These are phyloP conservation scores for Xiphophorus couchianus DNA, from an alignment of 2,113 vertebrate species.

Conservation along the genomic window DNA sequence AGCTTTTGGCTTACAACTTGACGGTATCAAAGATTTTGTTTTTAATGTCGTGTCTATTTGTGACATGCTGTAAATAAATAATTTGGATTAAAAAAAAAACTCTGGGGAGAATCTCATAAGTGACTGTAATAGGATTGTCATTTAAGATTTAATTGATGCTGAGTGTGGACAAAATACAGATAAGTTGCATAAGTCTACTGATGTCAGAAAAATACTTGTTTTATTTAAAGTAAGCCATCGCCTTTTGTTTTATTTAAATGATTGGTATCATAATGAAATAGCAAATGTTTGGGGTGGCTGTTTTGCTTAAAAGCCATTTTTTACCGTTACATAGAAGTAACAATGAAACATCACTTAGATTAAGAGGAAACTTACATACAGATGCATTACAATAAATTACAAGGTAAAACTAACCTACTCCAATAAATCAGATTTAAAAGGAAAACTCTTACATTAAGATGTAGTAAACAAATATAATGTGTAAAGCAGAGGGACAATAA, in stretches of 20 bases:
- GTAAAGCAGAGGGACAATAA: no score
- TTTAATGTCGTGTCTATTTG: not conserved
- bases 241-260: no score
- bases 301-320: no score
- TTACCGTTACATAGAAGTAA: not conserved
- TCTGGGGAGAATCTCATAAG: no score
- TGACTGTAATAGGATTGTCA: not conserved
- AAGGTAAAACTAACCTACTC: no score
- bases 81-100: no score
- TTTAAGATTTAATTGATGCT: not conserved
- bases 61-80: not conserved
- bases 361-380: not conserved
- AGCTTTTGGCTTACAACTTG: not conserved
- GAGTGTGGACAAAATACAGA: not conserved
- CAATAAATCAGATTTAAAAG: no score
- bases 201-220: not conserved
- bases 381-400: not conserved
- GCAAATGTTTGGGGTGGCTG: no score
- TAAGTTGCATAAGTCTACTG: not conserved
- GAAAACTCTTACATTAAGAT: no score
- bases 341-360: not conserved
- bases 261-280: no score
- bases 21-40: not conserved
- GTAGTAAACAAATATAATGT: no score
- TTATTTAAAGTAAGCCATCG: no score